Conservation (phyloP, 2,888 invertebrate genomes). For the Bellardia bayeri region DNA sequence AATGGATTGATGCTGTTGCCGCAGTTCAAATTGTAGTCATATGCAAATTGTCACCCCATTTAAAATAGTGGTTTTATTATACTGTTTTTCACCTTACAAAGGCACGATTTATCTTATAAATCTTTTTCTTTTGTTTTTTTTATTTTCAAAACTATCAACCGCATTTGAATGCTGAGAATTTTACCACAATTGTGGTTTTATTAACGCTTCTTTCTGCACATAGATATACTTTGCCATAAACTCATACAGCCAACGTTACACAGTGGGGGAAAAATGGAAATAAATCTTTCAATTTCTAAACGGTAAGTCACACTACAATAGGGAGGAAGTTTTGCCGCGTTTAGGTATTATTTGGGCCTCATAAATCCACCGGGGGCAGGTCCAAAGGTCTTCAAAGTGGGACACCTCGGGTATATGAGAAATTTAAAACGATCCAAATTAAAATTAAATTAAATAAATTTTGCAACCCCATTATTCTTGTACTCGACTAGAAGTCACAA, state of each 20-base stretch:
- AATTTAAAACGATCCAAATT: no score
- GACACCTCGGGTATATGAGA: no score
- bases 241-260: neutral
- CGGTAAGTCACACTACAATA: no score
- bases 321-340: no score
- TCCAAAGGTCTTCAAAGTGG: no score
- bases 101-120: slow-evolving; percentile 62
- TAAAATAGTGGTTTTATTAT: slow-evolving; percentile 64
- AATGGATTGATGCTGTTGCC: neutral
- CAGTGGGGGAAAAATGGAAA: no score
- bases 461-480: no score
- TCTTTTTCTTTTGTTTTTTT: slow-evolving; percentile 13
- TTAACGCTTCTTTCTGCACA: slow-evolving; percentile 47
- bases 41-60: slow-evolving; percentile 66
- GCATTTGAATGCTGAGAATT: slow-evolving; percentile 66
- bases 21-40: slow-evolving; percentile 38
- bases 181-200: slow-evolving; percentile 68
- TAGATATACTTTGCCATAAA: slow-evolving; percentile 22
- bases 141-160: slow-evolving; percentile 49
- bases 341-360: no score
- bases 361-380: no score
- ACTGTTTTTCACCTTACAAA: slow-evolving; percentile 51
- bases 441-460: no score
- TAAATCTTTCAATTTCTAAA: no score
- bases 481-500: no score